Base-by-base conservation (phyloP, 2,888 invertebrate species). In the Megamerina dolium region DNA sequence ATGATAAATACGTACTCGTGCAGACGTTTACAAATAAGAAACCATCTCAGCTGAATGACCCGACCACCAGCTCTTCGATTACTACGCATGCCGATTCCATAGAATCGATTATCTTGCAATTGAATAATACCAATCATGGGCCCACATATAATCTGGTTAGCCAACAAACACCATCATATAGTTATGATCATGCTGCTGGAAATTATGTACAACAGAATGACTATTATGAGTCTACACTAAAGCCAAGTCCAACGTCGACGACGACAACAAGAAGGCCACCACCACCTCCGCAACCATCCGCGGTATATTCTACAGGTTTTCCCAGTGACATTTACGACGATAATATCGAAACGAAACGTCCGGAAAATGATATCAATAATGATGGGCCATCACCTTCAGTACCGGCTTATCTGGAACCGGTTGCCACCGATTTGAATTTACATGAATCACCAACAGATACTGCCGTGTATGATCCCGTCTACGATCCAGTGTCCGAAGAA, bases 51-150 rank as follows among this genome's bases (percentile, higher is more conserved):
- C 23, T 21, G 3, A 50, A 49, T 5, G 51, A 47, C 9, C 59
- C 64, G 10, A 66, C 70, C 2, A 63, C 69, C 0, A 49, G 58
- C 2, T 59, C 64, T 1, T 74, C 54, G 46, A 67, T 49, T 56
- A 74, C 54, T 61, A 74, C 62, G 1, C 68, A 70, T 35, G 78
- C 75, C 29, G 74, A 76, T 46, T 76, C 77, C 1, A 74, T 78
- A 38, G 75, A 77, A 14, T 76, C 81, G 36, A 82, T 83, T 5
- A 75, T 83, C 44, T 75, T 81, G 54, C 79, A 82, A 75, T 61
- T 83, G 9, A 52, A 46, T 31, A 45, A 82, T 59, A 67, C 65
- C 4, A 69, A 60, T 45, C 65, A 66, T 32, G 71, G 72, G 0
- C 71, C 72, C 5, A 53, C 60, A 23, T 72, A 72, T 43, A 63